These are phyloP conservation scores for Microctonus brassicae DNA, from an alignment of 2,888 invertebrate species.

Conservation along the genomic window DNA sequence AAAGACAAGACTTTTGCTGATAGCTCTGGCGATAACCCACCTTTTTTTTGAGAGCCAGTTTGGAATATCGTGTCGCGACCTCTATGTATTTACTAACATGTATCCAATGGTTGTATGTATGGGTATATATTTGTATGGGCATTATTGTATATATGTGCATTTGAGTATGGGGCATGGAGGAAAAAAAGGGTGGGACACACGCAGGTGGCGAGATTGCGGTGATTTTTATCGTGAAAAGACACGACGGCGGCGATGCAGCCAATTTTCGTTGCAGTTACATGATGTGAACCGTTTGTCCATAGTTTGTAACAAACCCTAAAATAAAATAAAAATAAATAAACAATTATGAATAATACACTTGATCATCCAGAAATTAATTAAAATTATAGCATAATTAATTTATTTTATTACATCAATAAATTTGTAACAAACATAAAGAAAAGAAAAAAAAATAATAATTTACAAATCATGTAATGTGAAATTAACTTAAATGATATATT, in stretches of 20 bases:
- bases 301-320: background rate
- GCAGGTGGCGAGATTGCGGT: slow-evolving; percentile 18
- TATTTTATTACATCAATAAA: background rate
- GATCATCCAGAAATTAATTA: background rate
- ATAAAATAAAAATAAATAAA: background rate
- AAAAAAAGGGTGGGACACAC: background rate
- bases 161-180: background rate
- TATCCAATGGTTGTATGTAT: background rate
- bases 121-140: background rate
- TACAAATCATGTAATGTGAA: no score
- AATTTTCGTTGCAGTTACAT: slow-evolving; percentile 10
- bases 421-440: no score
- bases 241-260: background rate
- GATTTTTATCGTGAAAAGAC: slow-evolving; percentile 1
- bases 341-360: background rate
- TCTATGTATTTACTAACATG: background rate
- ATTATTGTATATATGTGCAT: background rate
- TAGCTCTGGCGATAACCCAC: background rate
- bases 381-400: background rate
- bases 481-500: no score
- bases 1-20: background rate
- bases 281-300: slow-evolving; percentile 8
- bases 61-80: background rate
- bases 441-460: no score
- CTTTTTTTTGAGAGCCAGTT: background rate